A percentile compares a stretch with the other conserved stretches of the same genome.
Evolutionary conservation across 2,888 invertebrate species (phyloP).

Genomic region (Leistus spinibarbis): DNA sequence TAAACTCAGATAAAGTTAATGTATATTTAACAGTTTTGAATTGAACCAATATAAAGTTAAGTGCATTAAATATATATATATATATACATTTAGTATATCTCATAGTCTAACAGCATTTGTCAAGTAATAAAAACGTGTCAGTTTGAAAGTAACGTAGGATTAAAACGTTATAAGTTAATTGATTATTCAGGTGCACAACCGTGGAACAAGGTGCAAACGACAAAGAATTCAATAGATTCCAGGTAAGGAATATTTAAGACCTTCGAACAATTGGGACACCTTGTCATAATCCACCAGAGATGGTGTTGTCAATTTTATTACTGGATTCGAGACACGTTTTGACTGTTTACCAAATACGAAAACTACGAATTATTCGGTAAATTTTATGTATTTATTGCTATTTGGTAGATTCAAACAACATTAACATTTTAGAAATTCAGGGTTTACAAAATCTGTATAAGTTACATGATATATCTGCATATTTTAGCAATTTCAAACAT

Average conservation of each 20-base stretch:
- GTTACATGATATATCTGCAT: neutral
- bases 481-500: neutral
- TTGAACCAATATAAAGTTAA: neutral
- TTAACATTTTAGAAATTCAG: neutral
- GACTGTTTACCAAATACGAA: neutral
- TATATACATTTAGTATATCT: neutral
- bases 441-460: too few relatives aligned
- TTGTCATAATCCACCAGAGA: neutral
- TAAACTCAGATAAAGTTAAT: neutral
- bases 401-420: too few relatives aligned
- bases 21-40: slow-evolving; percentile 1
- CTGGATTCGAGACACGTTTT: slow-evolving; percentile 6
- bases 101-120: neutral
- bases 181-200: slow-evolving; percentile 15
- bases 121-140: neutral
- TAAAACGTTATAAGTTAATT: slow-evolving; percentile 2
- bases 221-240: neutral
- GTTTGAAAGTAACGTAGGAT: neutral
- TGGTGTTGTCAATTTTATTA: neutral
- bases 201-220: neutral
- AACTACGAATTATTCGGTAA: neutral
- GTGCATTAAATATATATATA: neutral
- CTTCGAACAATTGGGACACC: neutral
- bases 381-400: too few relatives aligned
- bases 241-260: neutral